Base-by-base conservation (phyloP, 1,140 invertebrate species). In the Tyrophagus putrescentiae region DNA sequence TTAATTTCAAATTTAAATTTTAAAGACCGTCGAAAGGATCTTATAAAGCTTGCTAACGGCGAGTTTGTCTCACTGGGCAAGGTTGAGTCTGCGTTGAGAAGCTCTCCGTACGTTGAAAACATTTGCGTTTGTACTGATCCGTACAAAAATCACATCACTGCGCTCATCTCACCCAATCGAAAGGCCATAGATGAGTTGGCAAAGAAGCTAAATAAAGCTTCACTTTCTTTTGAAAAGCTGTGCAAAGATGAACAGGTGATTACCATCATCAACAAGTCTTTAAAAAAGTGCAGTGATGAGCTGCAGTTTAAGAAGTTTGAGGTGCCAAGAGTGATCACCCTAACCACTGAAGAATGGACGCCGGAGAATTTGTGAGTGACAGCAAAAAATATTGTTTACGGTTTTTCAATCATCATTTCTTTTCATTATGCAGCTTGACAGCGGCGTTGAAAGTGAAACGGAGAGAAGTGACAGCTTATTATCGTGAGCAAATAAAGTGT, bases 361-460 rank as follows among this genome's bases (percentile, higher is more conserved):
- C 75, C 75, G 5, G 76, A 76, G n/a, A 91, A 85, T 78, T 9
- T 54, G 25, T 33, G 97, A n/a, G 89, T 80, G 3, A 98, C 94
- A n/a, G 94, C 94, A n/a, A n/a, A n/a, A n/a, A n/a, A n/a, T n/a
- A n/a, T n/a, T n/a, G n/a, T n/a, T n/a, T n/a, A n/a, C n/a, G n/a
- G n/a, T n/a, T n/a, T n/a, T n/a, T n/a, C n/a, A n/a, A n/a, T n/a
- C n/a, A n/a, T n/a, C n/a, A n/a, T n/a, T n/a, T n/a, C n/a, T n/a
- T n/a, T n/a, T n/a, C n/a, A n/a, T n/a, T n/a, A n/a, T n/a, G n/a
- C n/a, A n/a, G n/a, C n/a, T n/a, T 54, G 4, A 54, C 52, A 4
- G 93, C 94, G 64, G 92, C 94, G 44, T 90, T 96, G 72, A 98
- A 98, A 75, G 76, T 97, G 64, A 94, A 94, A 73, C 78, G 94